Conservation (phyloP, 2,797 vertebrate species). For the Galaxias olidus region DNA sequence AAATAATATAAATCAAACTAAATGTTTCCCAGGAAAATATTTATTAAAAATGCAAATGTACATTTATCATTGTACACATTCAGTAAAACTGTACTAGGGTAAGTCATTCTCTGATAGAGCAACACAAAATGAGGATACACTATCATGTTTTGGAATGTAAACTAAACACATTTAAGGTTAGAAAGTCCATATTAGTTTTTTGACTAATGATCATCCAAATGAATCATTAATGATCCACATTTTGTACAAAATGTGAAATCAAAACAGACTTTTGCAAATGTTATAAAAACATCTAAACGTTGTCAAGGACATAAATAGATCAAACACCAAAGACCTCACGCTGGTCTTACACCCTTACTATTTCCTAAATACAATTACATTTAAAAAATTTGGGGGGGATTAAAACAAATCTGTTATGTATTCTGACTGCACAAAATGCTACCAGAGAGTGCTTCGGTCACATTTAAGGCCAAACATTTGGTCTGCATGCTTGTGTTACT, state of each 20-base stretch:
- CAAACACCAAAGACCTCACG: too few relatives aligned
- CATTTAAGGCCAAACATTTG: constrained; percentile 4
- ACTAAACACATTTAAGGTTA: too few relatives aligned
- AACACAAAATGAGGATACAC: background rate
- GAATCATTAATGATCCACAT: too few relatives aligned
- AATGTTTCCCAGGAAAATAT: constrained; percentile 56
- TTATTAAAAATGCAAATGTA: constrained; percentile 80
- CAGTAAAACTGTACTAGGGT: constrained; percentile 42
- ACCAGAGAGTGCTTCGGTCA: background rate
- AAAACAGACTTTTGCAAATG: too few relatives aligned
- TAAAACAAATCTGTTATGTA: background rate
- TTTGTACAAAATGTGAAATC: too few relatives aligned
- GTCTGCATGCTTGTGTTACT: background rate
- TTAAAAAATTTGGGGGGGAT: background rate
- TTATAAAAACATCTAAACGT: too few relatives aligned
- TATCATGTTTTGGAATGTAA: too few relatives aligned
- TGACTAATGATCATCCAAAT: too few relatives aligned
- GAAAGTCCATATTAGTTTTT: too few relatives aligned
- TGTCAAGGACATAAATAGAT: too few relatives aligned
- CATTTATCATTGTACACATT: constrained; percentile 72
- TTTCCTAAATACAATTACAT: background rate
- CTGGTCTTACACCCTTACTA: background rate
- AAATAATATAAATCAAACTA: constrained; percentile 1
- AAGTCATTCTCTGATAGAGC: constrained; percentile 29
- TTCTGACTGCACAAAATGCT: background rate